Base-by-base conservation (phyloP, 2,797 vertebrate genomes). In the Enteromius thamalakanensis region DNA sequence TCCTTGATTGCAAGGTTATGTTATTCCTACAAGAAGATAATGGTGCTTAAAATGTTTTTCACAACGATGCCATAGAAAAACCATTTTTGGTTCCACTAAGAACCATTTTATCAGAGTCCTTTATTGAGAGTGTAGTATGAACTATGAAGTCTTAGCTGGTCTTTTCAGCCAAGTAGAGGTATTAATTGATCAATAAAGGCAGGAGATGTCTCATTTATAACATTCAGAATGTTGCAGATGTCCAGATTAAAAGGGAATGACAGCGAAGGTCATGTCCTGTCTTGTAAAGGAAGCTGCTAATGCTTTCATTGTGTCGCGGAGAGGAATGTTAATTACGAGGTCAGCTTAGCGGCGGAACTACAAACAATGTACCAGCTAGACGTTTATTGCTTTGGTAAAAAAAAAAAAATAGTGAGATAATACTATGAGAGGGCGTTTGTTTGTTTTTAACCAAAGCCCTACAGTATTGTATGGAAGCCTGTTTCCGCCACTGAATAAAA, bases 301-400 rank as follows among this genome's bases (percentile, higher is more conserved):
- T 74, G 67, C 40, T 32, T 65, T 62, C 42, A 51, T 77, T 85
- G 84, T 85, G 67, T 15, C n/a, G 8, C 0, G 10, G 17, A 23
- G 69, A 45, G 19, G 78, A 82, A 77, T 45, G 65, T 77, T 62
- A 72, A 82, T 85, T 64, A 47, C 9, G 14, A 77, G 84, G 55
- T 53, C 55, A 71, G 10, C 15, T 64, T 60, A 67, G 51, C 17
- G 4, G 17, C 9, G 14, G 19, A 42, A 47, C 49, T 29, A 9
- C 47, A 78, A 72, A 70, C 62, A 49, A 81, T 67, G 14, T 4
- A 79, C 14, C 5, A 79, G 42, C 64, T 32, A 67, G 10, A 71
- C 2, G 7, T 40, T n/a, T 47, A 19, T 45, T 34, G 29, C 21
- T 37, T 47, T 65, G 29, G 37, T 55, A 55, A 19, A 65, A 53